These are phyloP conservation scores for Neoitamus cyanurus DNA, from an alignment of 2,888 invertebrate genomes.

Conservation along the genomic window DNA sequence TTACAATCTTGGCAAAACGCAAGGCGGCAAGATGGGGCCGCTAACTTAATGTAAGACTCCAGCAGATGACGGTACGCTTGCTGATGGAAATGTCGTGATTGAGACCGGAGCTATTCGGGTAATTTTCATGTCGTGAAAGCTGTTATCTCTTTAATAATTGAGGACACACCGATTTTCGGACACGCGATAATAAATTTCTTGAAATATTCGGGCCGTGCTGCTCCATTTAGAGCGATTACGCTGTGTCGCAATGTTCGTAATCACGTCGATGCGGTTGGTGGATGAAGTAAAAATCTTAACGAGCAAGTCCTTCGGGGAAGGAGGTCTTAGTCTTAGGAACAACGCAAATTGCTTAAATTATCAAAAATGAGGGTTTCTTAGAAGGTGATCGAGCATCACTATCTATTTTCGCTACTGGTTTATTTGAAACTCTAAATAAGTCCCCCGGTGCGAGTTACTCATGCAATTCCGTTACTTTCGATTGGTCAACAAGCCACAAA, in stretches of 20 bases:
- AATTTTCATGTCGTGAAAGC: conserved; percentile 34
- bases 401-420: not conserved
- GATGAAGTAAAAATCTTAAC: not conserved
- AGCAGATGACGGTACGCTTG: not conserved
- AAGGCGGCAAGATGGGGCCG: not conserved
- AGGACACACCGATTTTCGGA: conserved; percentile 30
- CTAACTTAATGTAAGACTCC: not conserved
- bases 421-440: no score
- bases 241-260: not conserved
- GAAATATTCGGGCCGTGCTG: not conserved
- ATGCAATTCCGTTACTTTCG: no score
- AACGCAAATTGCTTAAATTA: not conserved
- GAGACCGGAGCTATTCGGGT: conserved; percentile 17
- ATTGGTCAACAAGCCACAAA: no score
- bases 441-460: no score
- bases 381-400: not conserved
- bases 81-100: conserved; percentile 36
- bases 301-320: not conserved
- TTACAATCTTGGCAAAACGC: conserved; percentile 1
- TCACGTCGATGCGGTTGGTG: not conserved
- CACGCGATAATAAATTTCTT: conserved; percentile 1
- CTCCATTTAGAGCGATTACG: not conserved
- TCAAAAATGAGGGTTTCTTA: not conserved
- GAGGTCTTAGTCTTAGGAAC: not conserved
- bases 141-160: conserved; percentile 32